Base-by-base conservation (phyloP, 2,888 invertebrate species). In the Lamproptera curius region DNA sequence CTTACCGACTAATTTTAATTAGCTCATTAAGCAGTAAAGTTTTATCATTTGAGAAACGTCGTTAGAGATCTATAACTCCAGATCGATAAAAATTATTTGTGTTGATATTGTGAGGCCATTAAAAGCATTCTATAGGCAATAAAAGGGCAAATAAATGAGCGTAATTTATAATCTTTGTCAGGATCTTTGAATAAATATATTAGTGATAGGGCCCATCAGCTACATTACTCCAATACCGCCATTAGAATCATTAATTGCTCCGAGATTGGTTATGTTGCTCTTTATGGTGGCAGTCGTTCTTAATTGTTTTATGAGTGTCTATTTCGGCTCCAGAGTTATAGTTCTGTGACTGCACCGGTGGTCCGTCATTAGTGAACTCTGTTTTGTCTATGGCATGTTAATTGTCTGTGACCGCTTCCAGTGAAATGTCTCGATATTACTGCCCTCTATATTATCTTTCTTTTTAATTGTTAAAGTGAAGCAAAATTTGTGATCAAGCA, bases 271-370 rank as follows among this genome's bases (percentile, higher is more conserved):
- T 72, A 70, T 77, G 84, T 80, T 83, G 80, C 78, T 78, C 73
- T 73, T 79, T 82, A 81, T 86, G 82, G 81, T 82, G 81, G 83
- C 82, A 85, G 84, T 79, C 82, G 77, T 76, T 76, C 72, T 72
- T 83, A 79, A 86, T 85, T 84, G 83, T 82, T 86, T 85, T 82
- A 86, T 80, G 84, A 70, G 71, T 71, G 77, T 72, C 81, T 78
- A 82, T 85, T 83, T 80, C 65, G 72, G 59, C 52, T 58, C 58
- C 62, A n/a, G 65, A 67, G 66, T 70, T 80, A 81, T 77, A 73
- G 73, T 76, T 76, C 69, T 76, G 73, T 73, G 70, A 73, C 67
- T 59, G 63, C 59, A 63, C 73, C 61, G 82, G 85, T 83, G 83
- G 85, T 79, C 85, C 70, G 62, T 71, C 70, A 76, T 80, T 76